Conservation (phyloP, 2,888 invertebrate genomes). For the Anthophora plumipes region DNA sequence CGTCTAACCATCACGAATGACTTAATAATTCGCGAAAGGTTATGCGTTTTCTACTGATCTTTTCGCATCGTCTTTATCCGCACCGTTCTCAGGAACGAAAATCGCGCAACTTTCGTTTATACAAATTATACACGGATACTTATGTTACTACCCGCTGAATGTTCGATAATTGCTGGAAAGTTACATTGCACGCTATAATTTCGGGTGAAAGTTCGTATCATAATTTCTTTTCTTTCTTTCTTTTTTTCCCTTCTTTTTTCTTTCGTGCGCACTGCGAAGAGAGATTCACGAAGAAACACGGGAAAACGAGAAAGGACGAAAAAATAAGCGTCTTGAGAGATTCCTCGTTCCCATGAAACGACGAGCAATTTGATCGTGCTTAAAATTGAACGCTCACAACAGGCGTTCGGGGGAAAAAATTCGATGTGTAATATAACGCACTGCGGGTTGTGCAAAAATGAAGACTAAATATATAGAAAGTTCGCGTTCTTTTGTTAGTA, state of each 20-base stretch:
- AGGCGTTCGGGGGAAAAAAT: background rate
- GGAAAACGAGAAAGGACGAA: background rate
- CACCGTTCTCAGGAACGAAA: constrained; percentile 3
- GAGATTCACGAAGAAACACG: constrained; percentile 5
- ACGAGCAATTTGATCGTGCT: constrained; percentile 1
- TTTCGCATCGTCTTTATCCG: background rate
- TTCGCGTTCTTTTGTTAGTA: background rate
- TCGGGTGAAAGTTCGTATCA: constrained; percentile 68
- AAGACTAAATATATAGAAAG: constrained; percentile 4
- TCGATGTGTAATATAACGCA: background rate
- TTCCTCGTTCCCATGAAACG: background rate
- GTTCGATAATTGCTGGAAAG: constrained; percentile 67
- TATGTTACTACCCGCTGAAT: constrained; percentile 44
- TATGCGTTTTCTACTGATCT: background rate
- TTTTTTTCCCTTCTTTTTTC: constrained; percentile 41
- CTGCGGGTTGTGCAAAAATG: background rate
- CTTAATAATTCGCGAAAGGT: constrained; percentile 30
- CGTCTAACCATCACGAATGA: background rate
- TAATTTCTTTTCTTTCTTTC: constrained; percentile 37
- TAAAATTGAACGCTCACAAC: background rate
- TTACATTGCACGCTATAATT: constrained; percentile 63
- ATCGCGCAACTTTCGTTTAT: constrained; percentile 36
- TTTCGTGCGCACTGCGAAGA: background rate
- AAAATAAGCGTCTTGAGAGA: background rate
- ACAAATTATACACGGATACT: constrained; percentile 48